A percentile compares a stretch with the other conserved stretches of the same genome.
phyloP scores from a whole-genome alignment of 2,113 vertebrate genomes.

The Cinclus mexicanus region DNA sequence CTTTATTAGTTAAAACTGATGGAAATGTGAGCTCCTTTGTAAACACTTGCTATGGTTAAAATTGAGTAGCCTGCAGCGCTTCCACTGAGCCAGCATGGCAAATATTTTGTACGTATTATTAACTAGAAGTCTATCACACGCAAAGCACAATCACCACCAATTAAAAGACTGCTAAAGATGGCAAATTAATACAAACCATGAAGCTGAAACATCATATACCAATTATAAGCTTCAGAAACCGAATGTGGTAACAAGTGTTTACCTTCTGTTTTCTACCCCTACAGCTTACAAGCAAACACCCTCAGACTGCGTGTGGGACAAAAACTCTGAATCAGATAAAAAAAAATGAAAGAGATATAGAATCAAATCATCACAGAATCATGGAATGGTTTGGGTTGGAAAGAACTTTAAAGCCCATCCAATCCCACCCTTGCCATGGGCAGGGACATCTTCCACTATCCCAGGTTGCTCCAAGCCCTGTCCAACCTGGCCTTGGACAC shows the following conservation, averaged over 20 bases:
- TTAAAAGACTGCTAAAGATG: not conserved
- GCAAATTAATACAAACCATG: not conserved
- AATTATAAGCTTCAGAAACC: not conserved
- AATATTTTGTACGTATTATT: not conserved
- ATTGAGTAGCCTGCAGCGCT: not conserved
- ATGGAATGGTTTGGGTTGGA: not conserved
- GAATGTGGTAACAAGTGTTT: not conserved
- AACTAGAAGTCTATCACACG: not conserved
- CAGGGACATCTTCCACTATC: not conserved
- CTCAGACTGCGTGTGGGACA: not conserved
- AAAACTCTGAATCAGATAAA: not conserved
- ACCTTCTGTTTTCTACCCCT: not conserved
- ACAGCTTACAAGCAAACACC: not conserved
- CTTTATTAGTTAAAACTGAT: not conserved
- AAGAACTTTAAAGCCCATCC: not conserved
- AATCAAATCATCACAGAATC: not conserved
- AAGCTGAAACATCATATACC: not conserved
- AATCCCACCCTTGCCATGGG: fast-evolving
- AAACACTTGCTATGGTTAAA: not conserved
- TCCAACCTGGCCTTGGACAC: not conserved
- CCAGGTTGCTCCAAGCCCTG: fast-evolving
- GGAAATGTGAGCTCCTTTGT: not conserved
- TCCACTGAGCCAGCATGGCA: not conserved
- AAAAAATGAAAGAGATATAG: not conserved
- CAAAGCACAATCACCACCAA: not conserved